A percentile compares a stretch with the other conserved stretches of the same genome.
Conservation (phyloP, 2,113 vertebrate species). For the Myotis davidii region DNA sequence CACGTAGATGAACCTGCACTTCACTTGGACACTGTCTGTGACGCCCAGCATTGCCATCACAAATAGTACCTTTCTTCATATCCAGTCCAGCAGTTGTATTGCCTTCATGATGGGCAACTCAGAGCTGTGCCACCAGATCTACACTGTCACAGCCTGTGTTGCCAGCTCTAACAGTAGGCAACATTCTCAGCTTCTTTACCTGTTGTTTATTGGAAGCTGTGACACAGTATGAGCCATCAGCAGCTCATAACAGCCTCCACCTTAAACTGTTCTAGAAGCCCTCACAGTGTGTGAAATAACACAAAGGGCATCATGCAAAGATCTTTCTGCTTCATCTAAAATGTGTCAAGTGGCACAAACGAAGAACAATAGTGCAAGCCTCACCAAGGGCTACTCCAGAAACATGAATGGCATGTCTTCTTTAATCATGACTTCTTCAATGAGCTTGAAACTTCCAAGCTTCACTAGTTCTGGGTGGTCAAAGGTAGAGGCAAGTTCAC, state of each 20-base stretch:
- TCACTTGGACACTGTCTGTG: no score
- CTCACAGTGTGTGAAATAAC: conserved; percentile 96
- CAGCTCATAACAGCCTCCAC: conserved; percentile 87
- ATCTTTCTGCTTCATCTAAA: conserved; percentile 97
- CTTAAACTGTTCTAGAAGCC: conserved; percentile 95
- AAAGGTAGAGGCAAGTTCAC: no score
- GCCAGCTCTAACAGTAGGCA: conserved; percentile 93
- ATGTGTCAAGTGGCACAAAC: conserved; percentile 98
- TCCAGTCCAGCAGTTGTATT: conserved; percentile 91
- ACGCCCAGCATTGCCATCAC: conserved; percentile 91
- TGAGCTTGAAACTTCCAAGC: no score
- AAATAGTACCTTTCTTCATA: conserved; percentile 91
- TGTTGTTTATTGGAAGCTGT: conserved; percentile 91
- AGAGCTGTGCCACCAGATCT: conserved; percentile 82
- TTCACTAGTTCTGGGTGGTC: no score
- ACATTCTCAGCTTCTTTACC: conserved; percentile 97
- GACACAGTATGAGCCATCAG: no score
- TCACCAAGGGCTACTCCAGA: conserved; percentile 84
- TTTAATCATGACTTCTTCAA: no score
- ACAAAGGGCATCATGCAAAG: conserved; percentile 97
- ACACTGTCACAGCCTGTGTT: conserved; percentile 96
- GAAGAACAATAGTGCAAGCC: conserved; percentile 96
- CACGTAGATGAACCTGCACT: conserved; percentile 92
- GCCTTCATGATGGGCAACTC: conserved; percentile 92
- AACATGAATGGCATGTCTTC: no score